These are phyloP conservation scores for Pentamera pediparva DNA, from an alignment of 53 echinoderm and acorn worm species.

Conservation along the genomic window DNA sequence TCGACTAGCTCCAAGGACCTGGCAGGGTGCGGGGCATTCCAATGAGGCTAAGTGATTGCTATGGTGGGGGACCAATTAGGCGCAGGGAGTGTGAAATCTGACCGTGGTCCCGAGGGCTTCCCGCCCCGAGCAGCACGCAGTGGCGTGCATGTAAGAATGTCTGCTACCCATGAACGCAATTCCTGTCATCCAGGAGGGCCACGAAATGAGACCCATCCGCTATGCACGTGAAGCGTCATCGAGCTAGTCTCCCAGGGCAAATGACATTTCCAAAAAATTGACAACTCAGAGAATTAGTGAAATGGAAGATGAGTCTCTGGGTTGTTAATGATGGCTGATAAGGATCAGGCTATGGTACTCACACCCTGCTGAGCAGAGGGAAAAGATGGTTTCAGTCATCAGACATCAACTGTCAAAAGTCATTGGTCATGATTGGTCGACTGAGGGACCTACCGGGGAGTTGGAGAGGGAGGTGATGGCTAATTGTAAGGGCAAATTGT, in stretches of 20 bases:
- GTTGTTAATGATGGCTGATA: background rate
- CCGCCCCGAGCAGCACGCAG: constrained; percentile 3
- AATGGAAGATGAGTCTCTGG: background rate
- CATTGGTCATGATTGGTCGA: constrained; percentile 15
- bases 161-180: background rate
- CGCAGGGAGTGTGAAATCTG: constrained; percentile 33
- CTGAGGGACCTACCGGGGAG: constrained; percentile 21
- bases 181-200: background rate
- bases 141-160: constrained; percentile 15
- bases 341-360: background rate
- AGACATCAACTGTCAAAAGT: background rate
- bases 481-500: constrained; percentile 35
- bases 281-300: background rate
- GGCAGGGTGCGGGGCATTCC: constrained; percentile 23
- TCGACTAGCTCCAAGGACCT: background rate
- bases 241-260: background rate
- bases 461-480: constrained; percentile 8
- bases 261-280: background rate
- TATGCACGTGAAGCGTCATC: no score
- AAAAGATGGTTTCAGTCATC: constrained; percentile 21
- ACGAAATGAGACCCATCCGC: background rate
- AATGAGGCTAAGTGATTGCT: constrained; percentile 37
- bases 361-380: background rate
- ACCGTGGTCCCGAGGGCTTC: constrained; percentile 9
- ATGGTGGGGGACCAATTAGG: constrained; percentile 37